Evolutionary conservation across 2,113 vertebrate species (phyloP), one percentile per base, ranked within the genome.

Genomic region (Larimichthys crocea): DNA sequence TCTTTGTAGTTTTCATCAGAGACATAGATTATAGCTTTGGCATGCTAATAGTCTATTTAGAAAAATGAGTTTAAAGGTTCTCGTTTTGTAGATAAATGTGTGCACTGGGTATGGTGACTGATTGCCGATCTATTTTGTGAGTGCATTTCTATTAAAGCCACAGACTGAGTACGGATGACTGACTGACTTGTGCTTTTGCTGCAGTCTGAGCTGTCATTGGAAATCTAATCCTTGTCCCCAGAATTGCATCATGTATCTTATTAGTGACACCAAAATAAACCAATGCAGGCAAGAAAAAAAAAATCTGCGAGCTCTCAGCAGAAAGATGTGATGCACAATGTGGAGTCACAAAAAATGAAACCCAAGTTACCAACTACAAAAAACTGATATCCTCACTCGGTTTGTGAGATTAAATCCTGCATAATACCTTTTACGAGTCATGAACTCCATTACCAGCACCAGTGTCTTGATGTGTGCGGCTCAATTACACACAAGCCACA

Each of bases 171-270:
- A 48, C 57, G 70, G 50, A 79, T 53, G 70, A 84, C 77, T 31
- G 72, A 60, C 65, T 61, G 81, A 66, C 50, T 74, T 31, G 26
- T 22, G 55, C 59, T 77, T 72, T 42, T 74, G 82, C 80, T 17
- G 19, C 60, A 85, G 59, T 74, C 73, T 49, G 70, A 82, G 74
- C 26, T 35, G 71, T 17, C 70, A 59, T 50, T 44, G 42, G 74
- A 71, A 77, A 77, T 74, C 68, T 82, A 88, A 82, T 79, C 81
- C 67, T 48, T 24, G 53, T 44, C 20, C 24, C 65, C 46, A 74
- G 67, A 80, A 71, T 44, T 68, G 12, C 40, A 62, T 72, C 31
- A 24, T 74, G 71, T 46, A 62, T 12, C 56, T 67, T 65, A 69
- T 79, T 76, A 76, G 26, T 49, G 46, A 65, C 19, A 73, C 57